phyloP scores from a whole-genome alignment of 2,113 vertebrate species.

The Arothron firmamentum region DNA sequence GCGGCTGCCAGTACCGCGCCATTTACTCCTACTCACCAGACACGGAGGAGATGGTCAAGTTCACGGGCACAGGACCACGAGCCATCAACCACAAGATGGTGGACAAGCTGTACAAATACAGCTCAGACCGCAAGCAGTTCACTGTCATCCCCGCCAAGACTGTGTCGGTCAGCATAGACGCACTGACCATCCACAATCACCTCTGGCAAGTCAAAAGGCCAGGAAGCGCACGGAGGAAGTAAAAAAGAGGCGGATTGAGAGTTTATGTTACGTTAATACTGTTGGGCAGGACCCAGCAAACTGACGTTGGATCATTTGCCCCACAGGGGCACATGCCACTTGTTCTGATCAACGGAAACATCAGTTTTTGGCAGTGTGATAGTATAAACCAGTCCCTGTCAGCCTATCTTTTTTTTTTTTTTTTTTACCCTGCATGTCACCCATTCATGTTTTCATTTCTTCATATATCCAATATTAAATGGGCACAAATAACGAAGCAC shows the following conservation, averaged over 20 bases:
- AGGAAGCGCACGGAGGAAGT: conserved; percentile 83
- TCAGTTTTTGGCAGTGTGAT: conserved; percentile 4
- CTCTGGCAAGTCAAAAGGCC: conserved; percentile 93
- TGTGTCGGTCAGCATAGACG: conserved; percentile 93
- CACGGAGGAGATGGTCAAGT: conserved; percentile 87
- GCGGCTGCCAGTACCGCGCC: conserved; percentile 90
- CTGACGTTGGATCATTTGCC: conserved; percentile 5
- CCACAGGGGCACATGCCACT: background rate
- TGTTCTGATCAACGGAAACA: background rate
- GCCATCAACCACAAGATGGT: conserved; percentile 90
- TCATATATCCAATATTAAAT: conserved; percentile 28
- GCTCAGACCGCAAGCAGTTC: conserved; percentile 96
- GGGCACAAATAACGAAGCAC: conserved; percentile 42
- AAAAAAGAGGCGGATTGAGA: conserved; percentile 11
- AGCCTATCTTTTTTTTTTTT: conserved; percentile 45
- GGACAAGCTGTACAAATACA: conserved; percentile 96
- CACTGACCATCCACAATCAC: conserved; percentile 92
- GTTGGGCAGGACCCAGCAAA: conserved; percentile 63
- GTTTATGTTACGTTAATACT: conserved; percentile 31
- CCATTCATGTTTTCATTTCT: conserved; percentile 58
- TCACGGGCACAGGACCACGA: conserved; percentile 88
- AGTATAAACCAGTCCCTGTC: conserved; percentile 17
- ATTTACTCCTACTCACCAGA: conserved; percentile 90
- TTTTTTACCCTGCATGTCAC: conserved; percentile 66
- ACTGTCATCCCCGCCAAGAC: conserved; percentile 90